These are phyloP conservation scores for Calypte anna DNA, from an alignment of 2,113 vertebrate species.

Conservation along the genomic window DNA sequence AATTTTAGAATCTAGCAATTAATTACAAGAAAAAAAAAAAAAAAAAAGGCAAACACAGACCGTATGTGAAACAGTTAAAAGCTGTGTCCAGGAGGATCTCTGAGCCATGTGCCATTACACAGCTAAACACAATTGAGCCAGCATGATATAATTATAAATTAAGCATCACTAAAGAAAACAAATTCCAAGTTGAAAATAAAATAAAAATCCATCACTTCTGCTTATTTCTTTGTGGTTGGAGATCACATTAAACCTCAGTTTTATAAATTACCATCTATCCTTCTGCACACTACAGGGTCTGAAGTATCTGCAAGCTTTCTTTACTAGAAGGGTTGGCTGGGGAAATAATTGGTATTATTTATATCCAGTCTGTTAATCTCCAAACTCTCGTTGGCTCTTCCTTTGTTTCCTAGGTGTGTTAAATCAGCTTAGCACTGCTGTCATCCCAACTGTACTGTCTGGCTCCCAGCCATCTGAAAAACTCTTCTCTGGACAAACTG, in stretches of 20 bases:
- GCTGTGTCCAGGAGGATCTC: neutral
- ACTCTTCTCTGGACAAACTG: neutral
- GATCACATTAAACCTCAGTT: neutral
- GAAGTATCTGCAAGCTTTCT: neutral
- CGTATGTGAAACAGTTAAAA: slow-evolving; percentile 26
- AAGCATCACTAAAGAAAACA: neutral
- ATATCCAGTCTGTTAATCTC: neutral
- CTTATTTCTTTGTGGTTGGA: neutral
- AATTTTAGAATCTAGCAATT: neutral
- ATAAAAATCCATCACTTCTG: neutral
- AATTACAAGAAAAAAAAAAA: neutral
- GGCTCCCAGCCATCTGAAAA: neutral
- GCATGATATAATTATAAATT: slow-evolving; percentile 32
- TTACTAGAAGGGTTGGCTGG: neutral
- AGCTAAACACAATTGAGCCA: neutral
- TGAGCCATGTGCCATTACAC: neutral
- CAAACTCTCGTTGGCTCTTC: neutral
- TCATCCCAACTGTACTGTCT: neutral
- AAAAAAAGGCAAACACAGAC: slow-evolving; percentile 5
- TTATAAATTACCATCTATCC: neutral
- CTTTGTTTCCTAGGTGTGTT: neutral
- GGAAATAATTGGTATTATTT: neutral
- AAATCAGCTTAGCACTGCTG: neutral
- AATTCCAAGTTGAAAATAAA: neutral
- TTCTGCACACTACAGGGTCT: neutral